These are phyloP conservation scores for Athetis lepigone DNA, from an alignment of 2,888 invertebrate species.

Conservation along the genomic window DNA sequence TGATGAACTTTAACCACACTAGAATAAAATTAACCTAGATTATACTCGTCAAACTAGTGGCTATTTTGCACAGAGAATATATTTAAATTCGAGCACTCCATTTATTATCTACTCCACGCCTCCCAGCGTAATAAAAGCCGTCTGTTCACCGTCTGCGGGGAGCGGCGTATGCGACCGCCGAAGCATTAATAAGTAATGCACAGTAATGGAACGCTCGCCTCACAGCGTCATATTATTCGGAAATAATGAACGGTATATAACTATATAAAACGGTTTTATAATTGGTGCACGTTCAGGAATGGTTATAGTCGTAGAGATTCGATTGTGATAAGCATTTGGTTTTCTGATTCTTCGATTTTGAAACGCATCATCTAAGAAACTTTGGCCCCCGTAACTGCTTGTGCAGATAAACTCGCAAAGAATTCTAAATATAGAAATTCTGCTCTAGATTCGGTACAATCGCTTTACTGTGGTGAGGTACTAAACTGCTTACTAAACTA, in stretches of 20 bases:
- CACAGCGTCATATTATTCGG: conserved; percentile 53
- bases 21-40: too few relatives aligned
- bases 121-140: conserved; percentile 55
- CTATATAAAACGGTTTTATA: conserved; percentile 60
- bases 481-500: too few relatives aligned
- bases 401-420: too few relatives aligned
- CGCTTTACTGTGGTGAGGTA: too few relatives aligned
- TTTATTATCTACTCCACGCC: conserved; percentile 31
- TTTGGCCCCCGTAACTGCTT: too few relatives aligned
- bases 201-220: conserved; percentile 78
- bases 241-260: conserved; percentile 60
- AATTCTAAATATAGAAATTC: too few relatives aligned
- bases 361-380: too few relatives aligned
- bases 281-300: conserved; percentile 42
- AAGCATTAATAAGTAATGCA: conserved; percentile 80
- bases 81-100: conserved; percentile 19
- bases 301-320: conserved; percentile 36
- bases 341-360: neutral
- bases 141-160: conserved; percentile 61
- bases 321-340: conserved; percentile 24
- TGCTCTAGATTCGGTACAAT: too few relatives aligned
- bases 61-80: too few relatives aligned
- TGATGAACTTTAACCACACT: too few relatives aligned
- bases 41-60: neutral
- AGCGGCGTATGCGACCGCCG: conserved; percentile 56